Evolutionary conservation across 2,888 invertebrate genomes (phyloP).

Genomic region (Parnassius apollo): DNA sequence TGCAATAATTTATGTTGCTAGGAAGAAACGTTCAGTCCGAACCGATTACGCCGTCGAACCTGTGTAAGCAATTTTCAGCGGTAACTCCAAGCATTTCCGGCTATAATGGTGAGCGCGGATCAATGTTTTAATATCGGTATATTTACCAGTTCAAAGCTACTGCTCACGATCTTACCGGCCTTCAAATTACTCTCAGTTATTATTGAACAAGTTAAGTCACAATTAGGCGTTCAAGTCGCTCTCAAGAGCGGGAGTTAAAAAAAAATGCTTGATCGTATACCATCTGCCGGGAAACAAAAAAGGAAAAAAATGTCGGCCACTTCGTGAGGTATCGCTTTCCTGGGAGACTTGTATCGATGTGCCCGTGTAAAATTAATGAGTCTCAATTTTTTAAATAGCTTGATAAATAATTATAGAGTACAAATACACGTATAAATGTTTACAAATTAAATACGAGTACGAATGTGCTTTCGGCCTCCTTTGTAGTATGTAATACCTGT

Average conservation of each 20-base stretch:
- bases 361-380: background rate
- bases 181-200: constrained; percentile 34
- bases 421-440: no score
- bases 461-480: no score
- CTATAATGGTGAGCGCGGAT: background rate
- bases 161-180: constrained; percentile 37
- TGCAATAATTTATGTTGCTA: constrained; percentile 16
- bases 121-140: background rate
- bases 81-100: background rate
- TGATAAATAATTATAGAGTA: no score
- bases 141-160: constrained; percentile 19
- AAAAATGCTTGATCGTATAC: constrained; percentile 12
- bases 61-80: constrained; percentile 1
- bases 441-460: no score
- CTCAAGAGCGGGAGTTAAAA: constrained; percentile 6
- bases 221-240: constrained; percentile 28
- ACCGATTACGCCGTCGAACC: background rate
- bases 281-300: constrained; percentile 20
- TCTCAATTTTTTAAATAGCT: no score
- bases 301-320: background rate
- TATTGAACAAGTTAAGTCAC: constrained; percentile 32
- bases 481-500: no score
- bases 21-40: constrained; percentile 15
- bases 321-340: constrained; percentile 17
- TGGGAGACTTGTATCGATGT: constrained; percentile 8